Conservation (phyloP, 2,888 invertebrate species). For the Eilema griseolum region DNA sequence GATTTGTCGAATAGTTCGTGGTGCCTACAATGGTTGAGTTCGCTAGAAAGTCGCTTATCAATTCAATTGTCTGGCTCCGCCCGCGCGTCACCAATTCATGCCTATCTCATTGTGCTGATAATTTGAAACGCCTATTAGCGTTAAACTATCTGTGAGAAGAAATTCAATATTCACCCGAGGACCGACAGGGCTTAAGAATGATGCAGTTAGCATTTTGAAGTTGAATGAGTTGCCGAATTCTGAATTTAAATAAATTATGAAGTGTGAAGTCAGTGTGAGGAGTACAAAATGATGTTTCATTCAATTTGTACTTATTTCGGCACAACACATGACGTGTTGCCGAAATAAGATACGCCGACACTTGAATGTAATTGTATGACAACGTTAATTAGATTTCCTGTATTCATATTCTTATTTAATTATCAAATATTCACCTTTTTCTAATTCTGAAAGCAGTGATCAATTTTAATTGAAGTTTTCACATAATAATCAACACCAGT, state of each 20-base stretch:
- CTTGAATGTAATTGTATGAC: not conserved
- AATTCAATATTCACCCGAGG: not conserved
- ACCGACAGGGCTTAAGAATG: constrained; percentile 3
- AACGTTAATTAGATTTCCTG: not conserved
- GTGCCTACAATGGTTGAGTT: constrained; percentile 37
- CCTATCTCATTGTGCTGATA: constrained; percentile 71
- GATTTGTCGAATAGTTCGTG: constrained; percentile 8
- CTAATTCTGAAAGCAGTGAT: not conserved
- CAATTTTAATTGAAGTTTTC: not conserved
- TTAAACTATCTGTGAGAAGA: constrained; percentile 12
- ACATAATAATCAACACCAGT: not conserved
- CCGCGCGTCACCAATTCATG: constrained; percentile 64
- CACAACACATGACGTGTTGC: not conserved
- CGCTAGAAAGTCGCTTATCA: constrained; percentile 81
- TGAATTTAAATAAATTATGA: not conserved
- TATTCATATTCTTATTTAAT: not conserved
- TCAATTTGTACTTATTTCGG: too few species aligned
- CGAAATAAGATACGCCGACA: not conserved
- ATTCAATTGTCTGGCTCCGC: constrained; percentile 82
- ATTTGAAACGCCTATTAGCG: constrained; percentile 61
- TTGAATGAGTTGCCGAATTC: constrained; percentile 1
- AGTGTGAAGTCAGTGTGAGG: not conserved
- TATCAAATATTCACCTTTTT: not conserved
- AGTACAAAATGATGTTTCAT: not conserved
- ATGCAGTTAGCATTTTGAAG: not conserved